A percentile compares a stretch with the other conserved stretches of the same genome.
phyloP scores from a whole-genome alignment of 2,113 vertebrate genomes.

The Serinus canaria region DNA sequence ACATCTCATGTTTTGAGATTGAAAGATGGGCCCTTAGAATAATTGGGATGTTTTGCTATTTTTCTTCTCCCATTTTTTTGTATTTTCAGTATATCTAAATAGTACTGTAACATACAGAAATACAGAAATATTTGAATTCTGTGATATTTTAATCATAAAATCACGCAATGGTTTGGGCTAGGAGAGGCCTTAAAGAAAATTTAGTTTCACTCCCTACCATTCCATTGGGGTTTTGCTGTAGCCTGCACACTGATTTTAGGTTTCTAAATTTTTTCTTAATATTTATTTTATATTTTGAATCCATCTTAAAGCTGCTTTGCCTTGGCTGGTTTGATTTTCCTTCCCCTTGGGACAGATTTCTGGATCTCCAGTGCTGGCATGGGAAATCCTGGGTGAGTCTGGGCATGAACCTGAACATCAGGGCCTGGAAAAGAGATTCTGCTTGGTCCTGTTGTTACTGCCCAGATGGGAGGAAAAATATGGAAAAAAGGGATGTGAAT shows the following conservation, averaged over 20 bases:
- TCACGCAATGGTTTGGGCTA: too few relatives aligned
- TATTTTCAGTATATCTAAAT: background rate
- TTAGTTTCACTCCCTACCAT: background rate
- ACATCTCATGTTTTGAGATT: background rate
- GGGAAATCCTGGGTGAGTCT: background rate
- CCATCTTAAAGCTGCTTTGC: background rate
- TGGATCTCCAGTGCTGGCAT: background rate
- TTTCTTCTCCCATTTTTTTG: background rate
- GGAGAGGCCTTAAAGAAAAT: background rate
- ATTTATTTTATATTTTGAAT: background rate
- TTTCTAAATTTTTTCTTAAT: background rate
- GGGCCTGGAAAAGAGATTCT: background rate
- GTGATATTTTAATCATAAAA: background rate
- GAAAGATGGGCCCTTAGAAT: background rate
- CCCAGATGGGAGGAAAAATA: background rate
- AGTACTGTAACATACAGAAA: background rate
- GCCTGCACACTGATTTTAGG: background rate
- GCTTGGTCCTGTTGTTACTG: too few relatives aligned
- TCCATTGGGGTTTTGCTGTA: background rate
- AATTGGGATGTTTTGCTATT: background rate
- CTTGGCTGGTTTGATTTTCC: background rate
- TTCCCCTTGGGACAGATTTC: background rate
- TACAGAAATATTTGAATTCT: background rate
- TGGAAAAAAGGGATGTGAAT: accelerated
- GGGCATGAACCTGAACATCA: background rate